Evolutionary conservation across 2,797 vertebrate genomes (phyloP), one percentile per base, ranked within the genome.

Genomic region (Crocidura indochinensis): DNA sequence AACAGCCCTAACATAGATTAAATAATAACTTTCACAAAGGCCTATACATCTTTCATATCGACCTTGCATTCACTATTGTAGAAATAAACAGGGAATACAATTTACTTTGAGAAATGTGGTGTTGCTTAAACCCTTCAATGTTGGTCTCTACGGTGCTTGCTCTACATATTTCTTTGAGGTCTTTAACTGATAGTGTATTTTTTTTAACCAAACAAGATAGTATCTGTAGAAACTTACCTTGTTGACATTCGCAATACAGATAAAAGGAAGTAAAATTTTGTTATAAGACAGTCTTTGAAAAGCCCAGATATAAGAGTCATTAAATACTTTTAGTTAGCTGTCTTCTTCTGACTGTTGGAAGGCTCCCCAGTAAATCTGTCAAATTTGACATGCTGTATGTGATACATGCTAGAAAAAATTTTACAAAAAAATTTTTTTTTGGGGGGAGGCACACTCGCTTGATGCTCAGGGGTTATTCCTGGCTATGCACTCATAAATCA

Each of bases 181-280:
- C 29, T 73, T 44, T 47, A 71, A 27, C 69, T 87, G 84, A 12
- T 64, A 74, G 29, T 87, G 89, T 71, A 76, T 10, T 84, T 76
- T 92, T 67, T 24, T 78, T 38, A 38, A 80, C 10, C 71, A 65
- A 90, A 77, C 69, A 86, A 81, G 79, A 64, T 12, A 38, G 8
- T 62, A 82, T 90, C 49, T 56, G 2, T n/a, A 29, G 22, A 83
- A 91, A 67, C 56, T 79, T 84, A 91, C 77, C n/a, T 83, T 51
- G 88, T 94, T 95, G 78, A 92, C 91, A 89, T 56, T 69, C 80
- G 84, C 31, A 56, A 71, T 12, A 82, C 26, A 73, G 69, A 79
- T 49, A 86, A 29, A 72, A 22, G 29, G 14, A 53, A 86, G 77
- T 60, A 0, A 91, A 79, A 91, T 73, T 72, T 87, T 91, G 74